Evolutionary conservation across 2,797 vertebrate genomes (phyloP).

Genomic region (Sebastes paucispinis): DNA sequence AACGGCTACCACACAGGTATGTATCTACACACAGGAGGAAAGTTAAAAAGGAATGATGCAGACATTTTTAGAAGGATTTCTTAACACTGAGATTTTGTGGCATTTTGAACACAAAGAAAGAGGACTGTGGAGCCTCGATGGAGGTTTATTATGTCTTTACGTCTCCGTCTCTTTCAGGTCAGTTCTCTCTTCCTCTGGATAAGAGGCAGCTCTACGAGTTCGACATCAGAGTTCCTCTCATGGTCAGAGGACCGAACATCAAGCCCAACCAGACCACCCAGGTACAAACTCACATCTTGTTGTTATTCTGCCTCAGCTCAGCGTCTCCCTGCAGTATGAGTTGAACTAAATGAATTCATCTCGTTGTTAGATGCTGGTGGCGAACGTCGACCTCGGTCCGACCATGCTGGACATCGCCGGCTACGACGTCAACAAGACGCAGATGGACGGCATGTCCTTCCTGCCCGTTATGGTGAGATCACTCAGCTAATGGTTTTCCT

Average conservation of each 20-base stretch:
- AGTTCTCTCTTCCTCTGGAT: slow-evolving; percentile 96
- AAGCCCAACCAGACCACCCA: slow-evolving; percentile 93
- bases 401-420: slow-evolving; percentile 96
- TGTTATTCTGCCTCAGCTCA: too few relatives aligned
- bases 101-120: neutral
- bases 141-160: neutral
- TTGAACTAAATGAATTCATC: neutral
- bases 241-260: slow-evolving; percentile 94
- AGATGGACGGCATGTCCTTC: slow-evolving; percentile 96
- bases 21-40: neutral
- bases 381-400: slow-evolving; percentile 95
- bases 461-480: slow-evolving; percentile 88
- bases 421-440: slow-evolving; percentile 88
- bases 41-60: neutral
- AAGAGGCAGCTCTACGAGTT: slow-evolving; percentile 98
- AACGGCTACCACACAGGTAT: slow-evolving; percentile 97
- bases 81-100: too few relatives aligned
- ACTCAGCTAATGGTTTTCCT: neutral
- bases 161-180: slow-evolving; percentile 80
- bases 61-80: too few relatives aligned
- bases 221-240: slow-evolving; percentile 94
- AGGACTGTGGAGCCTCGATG: neutral
- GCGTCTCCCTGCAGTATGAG: neutral
- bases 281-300: slow-evolving; percentile 70
- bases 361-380: slow-evolving; percentile 86